Evolutionary conservation across 2,888 invertebrate genomes (phyloP), one percentile per base, ranked within the genome.

Genomic region (Lithosia quadra): DNA sequence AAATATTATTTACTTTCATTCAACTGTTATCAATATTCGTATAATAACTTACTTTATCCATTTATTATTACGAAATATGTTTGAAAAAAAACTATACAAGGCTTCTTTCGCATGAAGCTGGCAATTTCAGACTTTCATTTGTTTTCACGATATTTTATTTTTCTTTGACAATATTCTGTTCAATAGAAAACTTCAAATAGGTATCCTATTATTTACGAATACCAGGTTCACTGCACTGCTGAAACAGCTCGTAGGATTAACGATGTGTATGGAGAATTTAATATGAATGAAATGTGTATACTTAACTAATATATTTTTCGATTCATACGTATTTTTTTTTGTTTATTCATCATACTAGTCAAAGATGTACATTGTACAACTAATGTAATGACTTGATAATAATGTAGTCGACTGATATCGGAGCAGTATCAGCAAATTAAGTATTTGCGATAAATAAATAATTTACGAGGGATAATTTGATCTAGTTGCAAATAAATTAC

Each of bases 381-480:
- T 9, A 49, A 49, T 43, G 43, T 43, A 43, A 43, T 49, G 18
- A 49, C 49, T 49, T 49, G 49, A 49, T 49, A 56, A 28, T 28
- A 56, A 53, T 56, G 22, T 49, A 49, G 49, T 49, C n/a, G 18
- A 49, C 49, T 49, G 49, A 49, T 49, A 49, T 9, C 49, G 8
- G 11, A 4, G 4, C 22, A 24, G 55, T 56, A 28, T 28, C 28
- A 56, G 21, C 10, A 22, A 56, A 24, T 10, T 56, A 56, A 56
- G 55, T 7, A 56, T 56, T 21, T 24, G 11, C 24, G 21, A 22
- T 56, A 22, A 56, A 22, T 4, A 24, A 22, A 24, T 56, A 56
- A 21, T 56, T 56, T 24, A 58, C 58, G 33, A 58, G 18, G 33
- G 58, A 58, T 56, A 56, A 56, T 56, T 56, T 56, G 58, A 18